Conservation (phyloP, 2,888 invertebrate genomes). For the Syrphus vitripennis region DNA sequence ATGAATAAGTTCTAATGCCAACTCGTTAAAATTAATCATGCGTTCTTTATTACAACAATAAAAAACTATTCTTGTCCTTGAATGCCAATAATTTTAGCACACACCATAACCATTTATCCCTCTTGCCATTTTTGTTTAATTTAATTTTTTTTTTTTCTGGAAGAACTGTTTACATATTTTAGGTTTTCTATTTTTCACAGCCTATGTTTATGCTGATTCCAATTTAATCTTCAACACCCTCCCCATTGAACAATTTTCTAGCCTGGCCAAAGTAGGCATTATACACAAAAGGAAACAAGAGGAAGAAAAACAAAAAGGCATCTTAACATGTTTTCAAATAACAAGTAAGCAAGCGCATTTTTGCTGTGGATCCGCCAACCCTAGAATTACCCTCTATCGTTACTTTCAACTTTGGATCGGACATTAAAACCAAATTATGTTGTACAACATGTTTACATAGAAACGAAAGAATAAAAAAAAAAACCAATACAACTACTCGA, state of each 20-base stretch:
- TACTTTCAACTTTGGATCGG: constrained; percentile 15
- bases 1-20: constrained; percentile 13
- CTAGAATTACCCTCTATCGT: constrained; percentile 17
- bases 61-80: constrained; percentile 38
- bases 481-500: not conserved
- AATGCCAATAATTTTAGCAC: constrained; percentile 12
- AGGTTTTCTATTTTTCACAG: not conserved
- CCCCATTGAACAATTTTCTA: not conserved
- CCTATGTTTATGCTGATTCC: not conserved
- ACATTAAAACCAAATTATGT: constrained; percentile 45
- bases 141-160: not conserved
- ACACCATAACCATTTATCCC: not conserved
- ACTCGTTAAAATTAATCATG: constrained; percentile 40
- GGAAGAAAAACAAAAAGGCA: constrained; percentile 3
- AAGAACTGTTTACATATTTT: not conserved
- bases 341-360: not conserved
- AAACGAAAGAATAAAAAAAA: not conserved
- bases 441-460: constrained; percentile 46
- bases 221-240: constrained; percentile 18
- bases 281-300: not conserved
- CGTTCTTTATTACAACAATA: constrained; percentile 20
- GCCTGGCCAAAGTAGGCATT: not conserved
- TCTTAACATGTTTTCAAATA: constrained; percentile 4
- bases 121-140: not conserved
- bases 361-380: not conserved